Base-by-base conservation (phyloP, 1,140 invertebrate species). In the Phymastichus coffea region DNA sequence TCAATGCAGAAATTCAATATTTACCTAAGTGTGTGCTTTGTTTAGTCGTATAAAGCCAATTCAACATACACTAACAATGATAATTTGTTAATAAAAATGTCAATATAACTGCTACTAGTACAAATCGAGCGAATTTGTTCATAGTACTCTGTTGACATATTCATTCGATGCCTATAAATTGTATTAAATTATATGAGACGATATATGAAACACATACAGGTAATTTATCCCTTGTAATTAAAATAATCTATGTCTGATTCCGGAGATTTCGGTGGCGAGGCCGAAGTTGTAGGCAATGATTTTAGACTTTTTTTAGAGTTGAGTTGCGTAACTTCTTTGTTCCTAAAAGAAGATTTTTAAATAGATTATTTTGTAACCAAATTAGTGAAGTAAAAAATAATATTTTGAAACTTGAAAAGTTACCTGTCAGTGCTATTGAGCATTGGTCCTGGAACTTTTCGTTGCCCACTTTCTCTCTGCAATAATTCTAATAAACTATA, bases 401-500 rank as follows among this genome's bases (percentile, higher is more conserved):
- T 33, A 8, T 33, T 14, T 8, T 14, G 14, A 8, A 33, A 33
- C 10, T 40, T 14, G 37, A 40, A 14, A 40, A 40, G n/a, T 54
- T 48, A 60, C 57, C 57, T 60, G 1, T 60, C 51, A 26, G 23
- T 15, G 12, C 75, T 75, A 69, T 82, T 83, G 46, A 83, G 75
- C 67, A 80, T 83, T 10, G 89, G 88, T 47, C 88, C 85, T 20
- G 90, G 90, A 33, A 91, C 87, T 71, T 88, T 88, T 3, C 90
- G 79, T 70, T 88, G 86, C 33, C 91, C 91, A 57, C 84, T 88
- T 76, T 92, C 89, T 48, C 90, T 83, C 63, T 88, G 85, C 51
- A 93, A 70, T 46, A 92, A 84, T 76, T 93, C 90, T 68, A 92
- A 74, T 61, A 95, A 80, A 75, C 89, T 92, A 67, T 91, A 87